A percentile compares a stretch with the other conserved stretches of the same genome.
phyloP scores from a whole-genome alignment of 2,888 invertebrate species.

The Esperia sulphurella region DNA sequence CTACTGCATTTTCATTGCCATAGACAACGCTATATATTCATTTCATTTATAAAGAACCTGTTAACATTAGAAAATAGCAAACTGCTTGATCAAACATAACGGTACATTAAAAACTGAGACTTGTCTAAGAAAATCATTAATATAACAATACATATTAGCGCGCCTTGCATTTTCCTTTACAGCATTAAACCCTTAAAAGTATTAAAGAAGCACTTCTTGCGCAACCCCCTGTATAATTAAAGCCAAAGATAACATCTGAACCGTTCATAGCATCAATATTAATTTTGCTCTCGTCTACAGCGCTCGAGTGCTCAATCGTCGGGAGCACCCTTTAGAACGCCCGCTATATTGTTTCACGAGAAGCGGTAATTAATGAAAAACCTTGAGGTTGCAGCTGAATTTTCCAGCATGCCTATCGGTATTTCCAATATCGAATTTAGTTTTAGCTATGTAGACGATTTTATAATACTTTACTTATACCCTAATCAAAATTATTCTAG shows the following conservation, averaged over 20 bases:
- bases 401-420: neutral
- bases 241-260: slow-evolving; percentile 16
- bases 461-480: no score
- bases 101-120: no score
- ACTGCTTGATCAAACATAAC: no score
- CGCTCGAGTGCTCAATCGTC: slow-evolving; percentile 10
- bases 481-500: no score
- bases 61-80: no score
- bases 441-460: no score
- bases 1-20: no score
- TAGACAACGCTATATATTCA: no score
- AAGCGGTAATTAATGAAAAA: slow-evolving; percentile 46
- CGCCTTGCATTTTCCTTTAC: neutral
- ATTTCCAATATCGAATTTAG: neutral
- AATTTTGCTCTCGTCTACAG: slow-evolving; percentile 14
- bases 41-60: no score
- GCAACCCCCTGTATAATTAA: slow-evolving; percentile 14
- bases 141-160: no score
- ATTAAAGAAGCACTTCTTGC: slow-evolving; percentile 7
- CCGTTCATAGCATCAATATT: slow-evolving; percentile 14
- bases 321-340: slow-evolving; percentile 2
- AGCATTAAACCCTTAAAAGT: slow-evolving; percentile 1
- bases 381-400: slow-evolving; percentile 10
- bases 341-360: slow-evolving; percentile 38
- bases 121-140: no score